phyloP scores from a whole-genome alignment of 2,113 vertebrate species.

The Paraplagusia blochii region DNA sequence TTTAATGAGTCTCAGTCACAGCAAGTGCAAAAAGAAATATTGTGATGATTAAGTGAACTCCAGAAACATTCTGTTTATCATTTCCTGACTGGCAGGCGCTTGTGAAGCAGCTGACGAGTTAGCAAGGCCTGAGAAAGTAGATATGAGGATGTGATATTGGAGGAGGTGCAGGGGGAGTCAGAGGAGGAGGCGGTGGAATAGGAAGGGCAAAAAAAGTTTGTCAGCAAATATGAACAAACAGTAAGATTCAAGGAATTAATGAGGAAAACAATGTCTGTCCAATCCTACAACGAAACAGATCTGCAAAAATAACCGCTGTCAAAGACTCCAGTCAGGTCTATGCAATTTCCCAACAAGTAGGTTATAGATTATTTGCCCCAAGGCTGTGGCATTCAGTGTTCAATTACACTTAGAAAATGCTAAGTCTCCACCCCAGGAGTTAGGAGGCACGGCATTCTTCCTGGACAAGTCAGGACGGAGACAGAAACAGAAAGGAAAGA shows the following conservation, averaged over 20 bases:
- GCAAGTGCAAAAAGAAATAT: slow-evolving; percentile 31
- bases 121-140: slow-evolving; percentile 58
- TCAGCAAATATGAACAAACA: no score
- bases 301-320: no score
- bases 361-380: slow-evolving; percentile 23
- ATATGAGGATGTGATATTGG: slow-evolving; percentile 38
- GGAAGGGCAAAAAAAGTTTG: not conserved
- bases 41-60: no score
- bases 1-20: slow-evolving; percentile 35
- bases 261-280: no score
- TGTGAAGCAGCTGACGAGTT: slow-evolving; percentile 50
- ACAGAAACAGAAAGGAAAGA: slow-evolving; percentile 33
- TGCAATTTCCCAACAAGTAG: slow-evolving; percentile 24
- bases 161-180: slow-evolving; percentile 3
- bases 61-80: slow-evolving; percentile 54
- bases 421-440: slow-evolving; percentile 31
- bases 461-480: slow-evolving; percentile 48
- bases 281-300: no score
- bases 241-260: no score
- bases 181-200: not conserved
- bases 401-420: slow-evolving; percentile 60
- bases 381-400: slow-evolving; percentile 23
- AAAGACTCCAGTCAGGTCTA: slow-evolving; percentile 28
- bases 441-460: slow-evolving; percentile 58
- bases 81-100: slow-evolving; percentile 52